These are phyloP conservation scores for Pterobdella sp. DNA, from an alignment of 2,888 invertebrate species.

Conservation along the genomic window DNA sequence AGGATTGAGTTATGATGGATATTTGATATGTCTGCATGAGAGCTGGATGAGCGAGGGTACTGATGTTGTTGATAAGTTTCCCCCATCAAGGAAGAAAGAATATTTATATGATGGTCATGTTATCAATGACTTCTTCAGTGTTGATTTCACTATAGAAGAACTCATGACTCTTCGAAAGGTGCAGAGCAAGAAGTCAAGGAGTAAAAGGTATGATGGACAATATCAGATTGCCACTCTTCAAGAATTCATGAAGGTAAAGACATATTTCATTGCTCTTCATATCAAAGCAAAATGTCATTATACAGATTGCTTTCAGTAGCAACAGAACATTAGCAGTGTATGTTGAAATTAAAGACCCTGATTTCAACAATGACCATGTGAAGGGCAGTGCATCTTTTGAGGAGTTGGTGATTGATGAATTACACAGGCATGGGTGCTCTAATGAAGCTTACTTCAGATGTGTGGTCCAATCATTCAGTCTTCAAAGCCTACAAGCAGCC, in stretches of 20 bases:
- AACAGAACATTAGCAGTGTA: slow-evolving; percentile 35
- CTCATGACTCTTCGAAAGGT: slow-evolving; percentile 31
- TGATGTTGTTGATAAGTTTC: slow-evolving; percentile 32
- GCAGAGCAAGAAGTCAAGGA: slow-evolving; percentile 32
- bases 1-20: slow-evolving; percentile 35
- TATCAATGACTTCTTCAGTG: slow-evolving; percentile 36
- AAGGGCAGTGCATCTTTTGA: slow-evolving; percentile 19
- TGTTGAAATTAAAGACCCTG: slow-evolving; percentile 36
- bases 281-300: no score
- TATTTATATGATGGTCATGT: slow-evolving; percentile 22
- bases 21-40: slow-evolving; percentile 37
- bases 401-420: slow-evolving; percentile 33
- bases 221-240: slow-evolving; percentile 35
- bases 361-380: slow-evolving; percentile 33
- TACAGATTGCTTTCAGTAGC: slow-evolving; percentile 30
- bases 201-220: slow-evolving; percentile 33
- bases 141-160: slow-evolving; percentile 38
- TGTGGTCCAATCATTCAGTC: slow-evolving; percentile 36
- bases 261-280: no score
- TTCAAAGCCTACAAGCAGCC: slow-evolving; percentile 30
- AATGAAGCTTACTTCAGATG: slow-evolving; percentile 28
- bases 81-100: slow-evolving; percentile 22
- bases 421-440: slow-evolving; percentile 32
- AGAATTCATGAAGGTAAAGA: slow-evolving; percentile 31
- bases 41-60: slow-evolving; percentile 36